Evolutionary conservation across 2,888 invertebrate genomes (phyloP).

Genomic region (Plebejus anna): DNA sequence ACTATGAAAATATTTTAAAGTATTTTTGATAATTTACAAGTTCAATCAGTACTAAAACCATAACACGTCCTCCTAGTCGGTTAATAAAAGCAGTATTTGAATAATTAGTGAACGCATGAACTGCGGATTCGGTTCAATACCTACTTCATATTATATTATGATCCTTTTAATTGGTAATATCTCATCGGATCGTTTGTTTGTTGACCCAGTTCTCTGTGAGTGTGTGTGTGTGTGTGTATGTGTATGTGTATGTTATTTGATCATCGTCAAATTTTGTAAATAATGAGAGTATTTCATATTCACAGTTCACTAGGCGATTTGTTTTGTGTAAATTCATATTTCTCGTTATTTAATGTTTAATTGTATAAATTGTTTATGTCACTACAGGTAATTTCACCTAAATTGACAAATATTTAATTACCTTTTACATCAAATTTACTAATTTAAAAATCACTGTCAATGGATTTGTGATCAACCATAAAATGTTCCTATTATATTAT

Average conservation of each 20-base stretch:
- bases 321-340: not conserved
- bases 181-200: slow-evolving; percentile 53
- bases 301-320: slow-evolving; percentile 8
- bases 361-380: not conserved
- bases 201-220: slow-evolving; percentile 46
- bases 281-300: slow-evolving; percentile 10
- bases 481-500: not conserved
- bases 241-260: slow-evolving; percentile 30
- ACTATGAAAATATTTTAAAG: too few species aligned
- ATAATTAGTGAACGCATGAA: slow-evolving; percentile 58
- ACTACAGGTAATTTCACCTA: slow-evolving; percentile 32
- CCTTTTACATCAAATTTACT: not conserved
- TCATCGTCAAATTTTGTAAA: slow-evolving; percentile 15
- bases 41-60: too few species aligned
- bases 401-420: not conserved
- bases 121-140: slow-evolving; percentile 50
- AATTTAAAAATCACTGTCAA: not conserved
- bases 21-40: too few species aligned
- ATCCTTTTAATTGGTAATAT: slow-evolving; percentile 62
- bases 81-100: slow-evolving; percentile 54
- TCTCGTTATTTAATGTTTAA: not conserved
- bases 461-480: not conserved
- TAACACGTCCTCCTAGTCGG: not conserved
- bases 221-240: slow-evolving; percentile 39
- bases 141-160: slow-evolving; percentile 45